These are phyloP conservation scores for Saturnia pavonia DNA, from an alignment of 2,888 invertebrate genomes.

Conservation along the genomic window DNA sequence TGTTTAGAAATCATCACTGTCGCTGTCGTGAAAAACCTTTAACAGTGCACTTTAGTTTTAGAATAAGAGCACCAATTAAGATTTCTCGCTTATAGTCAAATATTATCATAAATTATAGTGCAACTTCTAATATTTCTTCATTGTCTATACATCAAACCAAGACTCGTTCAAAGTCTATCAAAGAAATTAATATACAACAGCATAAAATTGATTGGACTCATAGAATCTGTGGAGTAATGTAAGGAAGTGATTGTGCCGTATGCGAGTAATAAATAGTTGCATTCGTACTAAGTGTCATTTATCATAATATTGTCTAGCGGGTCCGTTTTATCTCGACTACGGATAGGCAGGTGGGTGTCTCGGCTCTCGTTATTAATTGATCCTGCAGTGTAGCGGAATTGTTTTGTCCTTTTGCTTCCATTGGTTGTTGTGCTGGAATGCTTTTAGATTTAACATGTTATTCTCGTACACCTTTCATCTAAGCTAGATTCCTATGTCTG, in stretches of 20 bases:
- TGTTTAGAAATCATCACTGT: neutral
- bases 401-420: conserved; percentile 38
- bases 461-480: conserved; percentile 30
- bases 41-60: neutral
- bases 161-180: neutral
- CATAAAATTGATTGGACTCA: conserved; percentile 21
- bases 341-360: conserved; percentile 63
- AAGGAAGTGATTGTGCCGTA: conserved; percentile 8
- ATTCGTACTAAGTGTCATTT: conserved; percentile 56
- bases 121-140: neutral
- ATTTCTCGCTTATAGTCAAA: neutral
- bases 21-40: neutral
- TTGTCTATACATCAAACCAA: neutral
- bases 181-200: conserved; percentile 6
- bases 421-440: conserved; percentile 30
- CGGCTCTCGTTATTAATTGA: conserved; percentile 62
- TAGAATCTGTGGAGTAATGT: conserved; percentile 13
- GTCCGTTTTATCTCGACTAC: conserved; percentile 53
- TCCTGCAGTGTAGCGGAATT: conserved; percentile 53
- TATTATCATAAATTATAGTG: neutral
- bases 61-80: neutral
- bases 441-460: conserved; percentile 25
- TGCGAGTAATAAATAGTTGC: conserved; percentile 52
- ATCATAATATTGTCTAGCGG: conserved; percentile 71
- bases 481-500: conserved; percentile 10